Base-by-base conservation (phyloP, 30 jellyfish, hydroid and myxozoan genomes). In the Catostylus mosaicus region DNA sequence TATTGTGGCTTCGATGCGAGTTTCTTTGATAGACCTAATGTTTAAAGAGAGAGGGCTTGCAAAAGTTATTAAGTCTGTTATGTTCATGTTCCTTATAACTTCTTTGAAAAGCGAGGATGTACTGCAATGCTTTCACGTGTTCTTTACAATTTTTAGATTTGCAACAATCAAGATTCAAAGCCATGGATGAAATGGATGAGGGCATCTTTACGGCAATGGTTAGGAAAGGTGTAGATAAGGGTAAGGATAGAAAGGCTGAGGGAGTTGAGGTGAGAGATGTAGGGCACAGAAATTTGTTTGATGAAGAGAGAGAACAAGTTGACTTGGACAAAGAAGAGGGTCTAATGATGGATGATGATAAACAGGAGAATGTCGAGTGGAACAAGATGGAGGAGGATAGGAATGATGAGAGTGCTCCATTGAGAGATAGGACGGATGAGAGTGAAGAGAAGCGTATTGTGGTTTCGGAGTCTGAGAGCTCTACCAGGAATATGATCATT, bases 211-310 rank as follows among this genome's bases (percentile, higher is more conserved):
- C 22, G 11, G 35, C 78, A 43, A 22, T 73, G 23, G 31, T 84
- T 77, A 65, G 16, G 83, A 74, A 27, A 63, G 46, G 64, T 27
- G 30, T 76, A 22, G 78, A 45, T 27, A 71, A 54, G 80, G 83
- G 88, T 60, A 77, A 72, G 96, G 31, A 64, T 23, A 47, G 63
- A 11, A 59, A 83, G 85, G 48, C 63, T 47, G 90, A 36, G 73
- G 40, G 74, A 33, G 73, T 75, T n/a, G 77, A 62, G 31, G 92
- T 63, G 67, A 81, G 52, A n/a, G 90, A 80, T 22, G 88, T 65
- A 27, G 77, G 87, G 30, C 83, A 84, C 26, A 84, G 96, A 52
- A 95, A 85, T 38, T 77, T 90, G 0, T 90, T 90, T 78, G 96
- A 73, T 1, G 96, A 90, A 46, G 96, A 90, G 33, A 82, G 89